Evolutionary conservation across 2,113 vertebrate species (phyloP).

Genomic region (Mustela lutreola): DNA sequence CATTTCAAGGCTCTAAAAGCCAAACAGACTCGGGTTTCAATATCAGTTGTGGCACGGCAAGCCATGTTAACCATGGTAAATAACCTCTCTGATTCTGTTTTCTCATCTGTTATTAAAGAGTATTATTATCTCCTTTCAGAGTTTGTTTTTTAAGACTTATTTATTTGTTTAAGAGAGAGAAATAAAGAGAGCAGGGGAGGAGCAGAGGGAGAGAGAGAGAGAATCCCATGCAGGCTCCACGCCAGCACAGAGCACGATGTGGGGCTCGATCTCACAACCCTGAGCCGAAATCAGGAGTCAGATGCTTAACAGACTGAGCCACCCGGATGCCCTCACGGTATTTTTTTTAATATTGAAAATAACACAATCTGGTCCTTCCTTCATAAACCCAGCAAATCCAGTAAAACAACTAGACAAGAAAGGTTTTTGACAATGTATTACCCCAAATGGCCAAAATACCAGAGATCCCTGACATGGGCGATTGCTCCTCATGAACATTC

Average conservation of each 20-base stretch:
- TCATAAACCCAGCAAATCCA: not conserved
- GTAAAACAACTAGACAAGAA: not conserved
- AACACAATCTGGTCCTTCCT: not conserved
- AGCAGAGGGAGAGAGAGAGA: not conserved
- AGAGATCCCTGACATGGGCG: accelerated
- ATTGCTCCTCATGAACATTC: not conserved
- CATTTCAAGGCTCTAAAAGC: not conserved
- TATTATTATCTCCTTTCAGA: not conserved
- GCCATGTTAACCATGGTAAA: not conserved
- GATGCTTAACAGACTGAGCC: not conserved
- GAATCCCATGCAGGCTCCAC: not conserved
- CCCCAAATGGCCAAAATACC: not conserved
- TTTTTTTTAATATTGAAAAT: not conserved
- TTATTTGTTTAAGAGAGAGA: not conserved
- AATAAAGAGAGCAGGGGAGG: not conserved
- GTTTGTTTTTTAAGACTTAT: not conserved
- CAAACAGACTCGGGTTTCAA: not conserved
- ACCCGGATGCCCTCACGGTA: not conserved
- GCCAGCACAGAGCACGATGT: not conserved
- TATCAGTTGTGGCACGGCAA: not conserved
- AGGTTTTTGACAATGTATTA: not conserved
- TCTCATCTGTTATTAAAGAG: not conserved
- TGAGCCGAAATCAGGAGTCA: not conserved
- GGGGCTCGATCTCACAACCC: not conserved
- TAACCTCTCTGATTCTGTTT: not conserved